Base-by-base conservation (phyloP, 2,888 invertebrate species). In the Pyrrhia umbra region DNA sequence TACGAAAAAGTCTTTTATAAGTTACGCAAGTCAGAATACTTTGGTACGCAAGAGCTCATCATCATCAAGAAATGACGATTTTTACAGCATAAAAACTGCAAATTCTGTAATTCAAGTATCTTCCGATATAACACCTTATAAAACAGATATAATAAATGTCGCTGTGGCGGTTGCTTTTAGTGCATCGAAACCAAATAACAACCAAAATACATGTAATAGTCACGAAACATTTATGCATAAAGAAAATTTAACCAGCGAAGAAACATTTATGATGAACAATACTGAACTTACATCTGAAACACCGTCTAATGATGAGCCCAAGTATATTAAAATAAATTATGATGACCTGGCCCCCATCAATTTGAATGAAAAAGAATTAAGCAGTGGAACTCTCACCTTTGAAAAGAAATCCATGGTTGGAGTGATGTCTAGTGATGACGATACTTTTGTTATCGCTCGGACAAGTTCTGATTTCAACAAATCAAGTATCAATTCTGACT, bases 141-240 rank as follows among this genome's bases (percentile, higher is more conserved):
- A 87, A 74, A 79, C 77, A 39, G 85, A 89, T 43, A 45, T 88
- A 0, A 80, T 91, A 2, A 90, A 87, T 60, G 81, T 90, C 2
- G 84, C 88, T 34, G 71, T 90, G 42, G 89, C 89, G n/a, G 82
- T 88, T 25, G 74, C 88, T 21, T 82, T 80, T 49, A 84, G 84
- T 25, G 13, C 51, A 39, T 39, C 58, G 2, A 58, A 69, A 50
- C 16, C 25, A 27, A 59, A 51, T 21, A 39, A 18, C 6, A 34
- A 50, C 18, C 37, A 54, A 20, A 6, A 0, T 30, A 37, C 6
- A 6, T 6, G 79, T 2, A 82, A 80, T 2, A 85, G 80, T 49
- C 69, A 74, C 20, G 85, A 88, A 54, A 79, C 75, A 20, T 55
- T 74, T n/a, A 47, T 54, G 6, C 18, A 46, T 13, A 45, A 56